phyloP scores from a whole-genome alignment of 2,113 vertebrate species.

The Anhinga rufa region DNA sequence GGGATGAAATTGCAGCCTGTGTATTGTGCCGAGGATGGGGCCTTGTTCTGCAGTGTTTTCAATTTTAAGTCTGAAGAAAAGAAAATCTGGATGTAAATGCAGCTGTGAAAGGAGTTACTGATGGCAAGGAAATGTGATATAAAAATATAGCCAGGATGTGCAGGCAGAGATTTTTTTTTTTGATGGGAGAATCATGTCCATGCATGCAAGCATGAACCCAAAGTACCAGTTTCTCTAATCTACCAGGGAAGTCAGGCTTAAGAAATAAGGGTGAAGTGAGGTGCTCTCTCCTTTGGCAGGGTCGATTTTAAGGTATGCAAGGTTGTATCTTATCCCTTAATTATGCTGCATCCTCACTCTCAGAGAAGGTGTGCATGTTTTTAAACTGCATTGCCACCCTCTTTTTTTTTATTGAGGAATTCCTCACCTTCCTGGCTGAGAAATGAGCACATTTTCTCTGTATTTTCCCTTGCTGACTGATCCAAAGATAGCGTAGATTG shows the following conservation, averaged over 20 bases:
- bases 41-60: not conserved
- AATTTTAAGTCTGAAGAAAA: not conserved
- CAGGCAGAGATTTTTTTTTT: not conserved
- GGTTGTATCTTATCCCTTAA: not conserved
- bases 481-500: not conserved
- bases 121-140: not conserved
- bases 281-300: not conserved
- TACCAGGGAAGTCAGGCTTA: not conserved
- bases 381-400: not conserved
- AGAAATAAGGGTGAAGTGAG: rapidly evolving
- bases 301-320: not conserved
- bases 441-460: not conserved
- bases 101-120: not conserved
- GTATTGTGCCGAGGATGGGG: not conserved
- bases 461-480: not conserved
- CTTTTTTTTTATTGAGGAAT: not conserved
- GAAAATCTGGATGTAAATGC: not conserved
- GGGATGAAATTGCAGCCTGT: slow-evolving; percentile 6
- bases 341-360: not conserved
- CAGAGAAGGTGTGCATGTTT: not conserved
- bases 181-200: rapidly evolving
- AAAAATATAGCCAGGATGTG: not conserved
- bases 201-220: rapidly evolving
- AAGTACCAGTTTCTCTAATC: not conserved
- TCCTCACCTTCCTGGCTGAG: not conserved